phyloP scores from a whole-genome alignment of 2,888 invertebrate species.

The Ornithoptera alexandrae region DNA sequence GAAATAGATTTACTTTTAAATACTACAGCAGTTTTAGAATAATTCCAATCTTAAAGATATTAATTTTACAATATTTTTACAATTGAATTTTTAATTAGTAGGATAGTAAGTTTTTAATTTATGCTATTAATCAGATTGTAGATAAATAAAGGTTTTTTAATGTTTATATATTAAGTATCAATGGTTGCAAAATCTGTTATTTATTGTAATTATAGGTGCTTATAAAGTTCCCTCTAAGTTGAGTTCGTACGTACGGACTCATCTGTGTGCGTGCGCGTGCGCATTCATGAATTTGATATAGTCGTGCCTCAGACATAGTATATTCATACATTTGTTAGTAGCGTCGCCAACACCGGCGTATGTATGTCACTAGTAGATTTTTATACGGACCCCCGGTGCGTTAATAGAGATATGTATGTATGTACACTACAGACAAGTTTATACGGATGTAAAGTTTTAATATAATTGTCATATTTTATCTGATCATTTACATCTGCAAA shows the following conservation, averaged over 20 bases:
- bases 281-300: constrained; percentile 46
- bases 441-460: constrained; percentile 50
- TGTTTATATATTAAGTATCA: too few species aligned
- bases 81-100: too few species aligned
- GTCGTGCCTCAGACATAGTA: constrained; percentile 69
- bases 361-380: constrained; percentile 54
- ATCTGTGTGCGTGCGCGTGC: constrained; percentile 57
- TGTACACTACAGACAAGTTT: constrained; percentile 39
- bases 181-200: not conserved
- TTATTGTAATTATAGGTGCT: constrained; percentile 21
- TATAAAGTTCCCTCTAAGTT: constrained; percentile 3
- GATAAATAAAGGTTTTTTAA: too few species aligned
- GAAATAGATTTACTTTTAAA: too few species aligned
- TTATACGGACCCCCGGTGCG: constrained; percentile 65
- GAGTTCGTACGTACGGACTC: too few species aligned
- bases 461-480: constrained; percentile 28
- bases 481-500: constrained; percentile 22
- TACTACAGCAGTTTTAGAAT: too few species aligned
- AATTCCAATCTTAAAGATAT: too few species aligned
- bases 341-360: constrained; percentile 40
- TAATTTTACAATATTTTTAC: too few species aligned
- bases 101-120: too few species aligned
- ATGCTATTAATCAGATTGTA: too few species aligned
- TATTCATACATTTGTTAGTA: constrained; percentile 65
- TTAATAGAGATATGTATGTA: constrained; percentile 50